Percentiles rank a stretch among this genome's conserved stretches.
Evolutionary conservation across 2,113 vertebrate genomes (phyloP).

Genomic region (Sinocyclocheilus anophthalmus): DNA sequence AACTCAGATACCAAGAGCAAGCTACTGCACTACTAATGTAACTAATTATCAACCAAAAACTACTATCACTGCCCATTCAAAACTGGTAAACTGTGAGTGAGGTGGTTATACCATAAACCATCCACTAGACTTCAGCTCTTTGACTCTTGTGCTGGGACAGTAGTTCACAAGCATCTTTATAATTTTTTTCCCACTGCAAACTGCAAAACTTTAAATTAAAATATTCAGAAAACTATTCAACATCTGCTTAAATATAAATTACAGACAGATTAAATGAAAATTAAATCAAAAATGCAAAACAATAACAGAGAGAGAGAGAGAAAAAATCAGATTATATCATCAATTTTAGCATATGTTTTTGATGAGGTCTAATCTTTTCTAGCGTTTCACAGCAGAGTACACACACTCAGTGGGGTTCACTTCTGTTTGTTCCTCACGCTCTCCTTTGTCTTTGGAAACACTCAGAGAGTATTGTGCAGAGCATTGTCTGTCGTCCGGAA

Average conservation of each 20-base stretch:
- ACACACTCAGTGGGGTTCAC: neutral
- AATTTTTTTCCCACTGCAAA: too few relatives aligned
- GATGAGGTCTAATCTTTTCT: neutral
- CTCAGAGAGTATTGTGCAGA: neutral
- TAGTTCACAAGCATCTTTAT: neutral
- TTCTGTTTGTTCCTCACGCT: neutral
- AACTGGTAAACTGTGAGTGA: neutral
- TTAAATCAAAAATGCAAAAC: neutral
- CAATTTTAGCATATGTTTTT: neutral
- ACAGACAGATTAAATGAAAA: neutral
- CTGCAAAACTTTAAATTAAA: neutral
- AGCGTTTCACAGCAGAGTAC: slow-evolving; percentile 28
- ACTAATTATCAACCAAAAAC: neutral
- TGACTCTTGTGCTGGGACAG: neutral
- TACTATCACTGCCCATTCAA: neutral
- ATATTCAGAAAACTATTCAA: neutral
- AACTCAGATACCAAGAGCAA: too few relatives aligned
- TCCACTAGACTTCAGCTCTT: neutral
- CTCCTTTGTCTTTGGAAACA: neutral
- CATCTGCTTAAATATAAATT: neutral
- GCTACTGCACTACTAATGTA: too few relatives aligned
- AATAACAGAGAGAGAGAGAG: neutral
- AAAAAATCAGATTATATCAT: neutral
- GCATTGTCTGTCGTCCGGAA: neutral
- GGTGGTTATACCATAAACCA: neutral